Evolutionary conservation across 2,113 vertebrate species (phyloP), one percentile per base, ranked within the genome.

Genomic region (Pygoscelis antarcticus): DNA sequence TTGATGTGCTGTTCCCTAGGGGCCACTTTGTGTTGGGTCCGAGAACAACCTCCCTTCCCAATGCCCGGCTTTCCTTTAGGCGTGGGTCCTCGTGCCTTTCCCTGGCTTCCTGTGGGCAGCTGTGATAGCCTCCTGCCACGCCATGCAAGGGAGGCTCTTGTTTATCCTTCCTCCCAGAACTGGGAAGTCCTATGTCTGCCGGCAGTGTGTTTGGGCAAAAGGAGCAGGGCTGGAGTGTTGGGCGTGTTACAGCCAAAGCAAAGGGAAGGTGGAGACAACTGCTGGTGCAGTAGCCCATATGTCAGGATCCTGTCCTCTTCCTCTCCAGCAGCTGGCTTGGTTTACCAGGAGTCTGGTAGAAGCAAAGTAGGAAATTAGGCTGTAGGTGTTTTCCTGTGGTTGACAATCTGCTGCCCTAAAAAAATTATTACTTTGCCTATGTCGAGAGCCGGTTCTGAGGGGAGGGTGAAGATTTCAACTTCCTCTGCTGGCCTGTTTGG

Each of bases 21-120:
- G 20, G 32, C 40, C 1, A 0, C 51, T 57, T 87, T 1, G 8
- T 38, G 30, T 34, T 0, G 1, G 26, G 34, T 32, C 32, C 0
- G 8, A 74, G 60, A 22, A n/a, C 29, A 79, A 46, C 12, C 17
- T 79, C 42, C 9, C 27, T 51, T 57, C 52, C 40, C 13, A 7
- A 7, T 16, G 21, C 22, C 46, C 3, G 3, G 14, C 20, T 62
- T 44, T 38, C 7, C 23, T 49, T 58, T 10, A 62, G 80, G 7
- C 1, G 0, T 12, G 18, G 17, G 11, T 55, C 18, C 10, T 20
- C 1, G 2, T 16, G 14, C 36, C 36, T 36, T 20, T 72, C 12
- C 58, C 7, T 3, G 6, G 44, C 29, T 44, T 81, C 54, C 22
- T 27, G 10, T 6, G 27, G 23, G 42, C n/a, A 38, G 7, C 70